These are phyloP conservation scores for Latrodectus hesperus DNA, from an alignment of 2,888 invertebrate genomes.

Conservation along the genomic window DNA sequence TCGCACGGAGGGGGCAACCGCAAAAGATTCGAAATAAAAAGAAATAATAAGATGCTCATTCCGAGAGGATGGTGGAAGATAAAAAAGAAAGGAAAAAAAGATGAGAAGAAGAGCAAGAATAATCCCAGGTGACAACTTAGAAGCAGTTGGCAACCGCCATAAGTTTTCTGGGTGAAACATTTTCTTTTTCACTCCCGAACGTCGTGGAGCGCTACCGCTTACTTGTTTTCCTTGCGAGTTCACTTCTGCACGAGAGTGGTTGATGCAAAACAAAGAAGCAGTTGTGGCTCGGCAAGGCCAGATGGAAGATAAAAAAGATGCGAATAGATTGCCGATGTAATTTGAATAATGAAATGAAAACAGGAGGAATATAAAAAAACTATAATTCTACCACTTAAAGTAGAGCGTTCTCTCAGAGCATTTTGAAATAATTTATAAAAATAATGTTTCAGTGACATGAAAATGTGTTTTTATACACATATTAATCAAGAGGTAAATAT, in stretches of 20 bases:
- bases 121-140: not conserved
- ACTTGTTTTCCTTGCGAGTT: constrained; percentile 18
- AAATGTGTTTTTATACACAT: too few species aligned
- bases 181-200: not conserved
- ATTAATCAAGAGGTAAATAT: too few species aligned
- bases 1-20: constrained; percentile 53
- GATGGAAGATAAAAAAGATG: not conserved
- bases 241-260: not conserved
- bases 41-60: constrained; percentile 17
- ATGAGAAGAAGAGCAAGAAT: constrained; percentile 1
- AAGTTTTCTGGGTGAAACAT: not conserved
- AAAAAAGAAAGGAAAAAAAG: constrained; percentile 15
- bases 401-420: too few species aligned
- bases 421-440: too few species aligned
- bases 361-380: too few species aligned
- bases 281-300: not conserved
- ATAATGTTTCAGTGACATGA: too few species aligned
- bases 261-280: constrained; percentile 23
- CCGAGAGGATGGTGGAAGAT: not conserved
- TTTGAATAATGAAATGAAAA: not conserved
- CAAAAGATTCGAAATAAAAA: constrained; percentile 27
- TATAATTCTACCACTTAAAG: too few species aligned
- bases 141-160: constrained; percentile 13
- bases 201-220: not conserved
- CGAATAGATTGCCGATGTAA: not conserved